These are phyloP conservation scores for Drosophila burlai DNA, from an alignment of 1,140 invertebrate species.

Conservation along the genomic window DNA sequence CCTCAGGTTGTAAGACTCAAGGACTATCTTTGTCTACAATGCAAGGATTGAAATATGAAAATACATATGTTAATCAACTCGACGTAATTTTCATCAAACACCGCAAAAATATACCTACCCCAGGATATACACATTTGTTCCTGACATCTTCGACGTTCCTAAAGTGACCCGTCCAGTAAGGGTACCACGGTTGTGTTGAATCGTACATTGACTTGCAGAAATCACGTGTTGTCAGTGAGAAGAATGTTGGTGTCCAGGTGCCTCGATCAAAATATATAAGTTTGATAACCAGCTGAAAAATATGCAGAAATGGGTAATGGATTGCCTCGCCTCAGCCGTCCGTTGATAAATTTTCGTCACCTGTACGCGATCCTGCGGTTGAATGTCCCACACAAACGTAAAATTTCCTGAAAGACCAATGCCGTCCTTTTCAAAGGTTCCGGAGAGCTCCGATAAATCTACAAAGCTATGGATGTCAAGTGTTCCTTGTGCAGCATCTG, in stretches of 20 bases:
- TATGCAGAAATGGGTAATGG: too few relatives aligned
- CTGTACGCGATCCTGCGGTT: conserved; percentile 9
- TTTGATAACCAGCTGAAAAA: neutral
- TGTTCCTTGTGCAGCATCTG: conserved; percentile 2
- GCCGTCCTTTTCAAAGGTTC: neutral
- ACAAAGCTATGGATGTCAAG: neutral
- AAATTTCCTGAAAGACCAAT: neutral
- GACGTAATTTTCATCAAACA: neutral
- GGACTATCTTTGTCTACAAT: neutral
- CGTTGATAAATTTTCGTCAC: neutral
- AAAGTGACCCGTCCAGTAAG: conserved; percentile 7
- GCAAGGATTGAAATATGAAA: neutral
- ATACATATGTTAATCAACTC: neutral
- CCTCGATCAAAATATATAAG: conserved; percentile 12
- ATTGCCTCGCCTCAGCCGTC: too few relatives aligned
- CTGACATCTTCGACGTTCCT: conserved; percentile 9
- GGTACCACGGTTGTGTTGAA: conserved; percentile 10
- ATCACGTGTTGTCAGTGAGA: neutral
- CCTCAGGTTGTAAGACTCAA: neutral
- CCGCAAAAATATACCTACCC: conserved; percentile 24
- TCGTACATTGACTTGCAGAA: conserved; percentile 30
- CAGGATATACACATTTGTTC: conserved; percentile 29
- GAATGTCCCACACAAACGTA: conserved; percentile 5
- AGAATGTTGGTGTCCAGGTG: conserved; percentile 18
- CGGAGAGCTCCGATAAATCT: neutral